Evolutionary conservation across 2,113 vertebrate species (phyloP).

Genomic region (Menura novaehollandiae): DNA sequence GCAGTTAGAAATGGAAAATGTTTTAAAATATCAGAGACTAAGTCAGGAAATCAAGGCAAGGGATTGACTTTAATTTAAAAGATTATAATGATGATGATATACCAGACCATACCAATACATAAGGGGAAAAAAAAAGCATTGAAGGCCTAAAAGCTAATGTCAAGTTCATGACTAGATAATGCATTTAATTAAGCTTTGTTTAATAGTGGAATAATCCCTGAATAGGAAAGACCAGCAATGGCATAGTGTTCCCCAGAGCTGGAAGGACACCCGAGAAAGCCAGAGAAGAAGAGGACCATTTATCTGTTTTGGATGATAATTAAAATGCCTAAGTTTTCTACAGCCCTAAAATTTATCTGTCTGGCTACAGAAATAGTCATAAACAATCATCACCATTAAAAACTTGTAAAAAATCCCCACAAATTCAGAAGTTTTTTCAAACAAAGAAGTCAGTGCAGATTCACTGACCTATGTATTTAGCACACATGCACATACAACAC

Average conservation of each 20-base stretch:
- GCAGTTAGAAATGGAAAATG: background rate
- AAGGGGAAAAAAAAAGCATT: background rate
- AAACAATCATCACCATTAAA: background rate
- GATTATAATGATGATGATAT: background rate
- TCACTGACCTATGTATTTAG: background rate
- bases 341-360: background rate
- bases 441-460: background rate
- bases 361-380: background rate
- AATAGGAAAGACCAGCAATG: background rate
- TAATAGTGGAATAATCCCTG: background rate
- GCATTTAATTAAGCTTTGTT: background rate
- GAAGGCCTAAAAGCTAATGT: background rate
- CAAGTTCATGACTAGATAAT: background rate
- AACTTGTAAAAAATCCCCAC: background rate
- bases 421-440: background rate
- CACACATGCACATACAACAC: background rate
- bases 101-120: background rate
- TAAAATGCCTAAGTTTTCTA: background rate
- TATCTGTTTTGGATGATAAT: background rate
- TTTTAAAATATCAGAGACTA: background rate
- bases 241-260: background rate
- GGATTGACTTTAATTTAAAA: background rate
- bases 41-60: background rate
- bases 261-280: background rate
- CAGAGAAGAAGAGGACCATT: background rate